Evolutionary conservation across 2,888 invertebrate species (phyloP), one percentile per base, ranked within the genome.

Genomic region (Parnassius orleans): DNA sequence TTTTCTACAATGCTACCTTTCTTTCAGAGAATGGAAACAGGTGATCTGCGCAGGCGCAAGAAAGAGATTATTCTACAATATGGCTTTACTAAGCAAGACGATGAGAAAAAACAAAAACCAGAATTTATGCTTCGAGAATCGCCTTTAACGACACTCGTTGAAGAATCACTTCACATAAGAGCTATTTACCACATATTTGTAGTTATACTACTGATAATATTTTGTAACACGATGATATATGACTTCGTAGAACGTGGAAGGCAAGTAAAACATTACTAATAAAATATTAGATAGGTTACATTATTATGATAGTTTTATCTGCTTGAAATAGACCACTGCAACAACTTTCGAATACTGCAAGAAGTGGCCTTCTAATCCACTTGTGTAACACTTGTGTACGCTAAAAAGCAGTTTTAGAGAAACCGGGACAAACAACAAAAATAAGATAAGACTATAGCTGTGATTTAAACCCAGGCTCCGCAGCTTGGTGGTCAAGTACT

Each of bases 161-260:
- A 95, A 76, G 93, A 95, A 57, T 88, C 88, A 0, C 93, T 94
- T 58, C 97, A 98, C 84, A 95, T 98, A 73, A 93, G 94, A 72
- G 95, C 97, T 3, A 95, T 98, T 69, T 96, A 97, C 81, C 95
- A 98, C 79, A 95, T 98, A 68, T 97, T 97, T 83, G 93, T 95
- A 54, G 95, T 95, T 15, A 95, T 95, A 68, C 88, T 98, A 46
- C 90, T 96, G 59, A 88, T 95, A 46, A 89, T 97, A 67, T 93
- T 96, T 57, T 85, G 96, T 62, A 95, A 97, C 73, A 95, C 95
- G 9, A 89, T 95, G 19, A 90, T 95, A 11, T 93, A 94, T 73
- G 97, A 97, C 78, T 93, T 95, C 72, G 87, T 96, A 62, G 94
- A 95, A 66, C 93, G 93, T 66, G 96, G 95, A 83, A 93, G 93